Evolutionary conservation across 1,140 invertebrate genomes (phyloP).

Genomic region (Drosophila albomicans): DNA sequence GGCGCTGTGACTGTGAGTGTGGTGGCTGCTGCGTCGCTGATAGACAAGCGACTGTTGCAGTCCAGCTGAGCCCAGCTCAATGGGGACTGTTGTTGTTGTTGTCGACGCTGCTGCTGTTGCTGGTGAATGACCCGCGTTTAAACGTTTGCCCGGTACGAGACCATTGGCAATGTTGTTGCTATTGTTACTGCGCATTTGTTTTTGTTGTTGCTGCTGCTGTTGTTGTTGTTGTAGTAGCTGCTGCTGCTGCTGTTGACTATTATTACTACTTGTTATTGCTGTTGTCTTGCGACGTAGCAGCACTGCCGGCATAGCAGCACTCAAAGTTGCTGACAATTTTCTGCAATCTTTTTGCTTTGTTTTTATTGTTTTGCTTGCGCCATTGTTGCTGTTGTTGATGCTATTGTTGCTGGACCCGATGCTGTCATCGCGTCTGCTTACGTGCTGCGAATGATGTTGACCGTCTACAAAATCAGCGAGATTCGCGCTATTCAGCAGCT

Average conservation of each 20-base stretch:
- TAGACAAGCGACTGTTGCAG: slow-evolving; percentile 71
- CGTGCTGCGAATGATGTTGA: slow-evolving; percentile 76
- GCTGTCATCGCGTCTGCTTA: slow-evolving; percentile 78
- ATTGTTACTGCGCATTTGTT: slow-evolving; percentile 34
- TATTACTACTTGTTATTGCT: slow-evolving; percentile 41
- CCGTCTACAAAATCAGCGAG: slow-evolving; percentile 70
- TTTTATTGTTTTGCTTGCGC: slow-evolving; percentile 35
- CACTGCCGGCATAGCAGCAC: slow-evolving; percentile 72
- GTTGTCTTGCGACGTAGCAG: slow-evolving; percentile 67
- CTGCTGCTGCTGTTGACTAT: slow-evolving; percentile 29
- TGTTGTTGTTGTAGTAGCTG: slow-evolving; percentile 12
- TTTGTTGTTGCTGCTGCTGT: slow-evolving; percentile 19
- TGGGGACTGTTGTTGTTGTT: slow-evolving; percentile 20
- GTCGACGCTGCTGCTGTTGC: slow-evolving; percentile 51
- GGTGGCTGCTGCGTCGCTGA: slow-evolving; percentile 51
- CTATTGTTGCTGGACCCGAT: slow-evolving; percentile 30
- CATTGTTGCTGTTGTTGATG: background rate
- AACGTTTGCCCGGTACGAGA: slow-evolving; percentile 50
- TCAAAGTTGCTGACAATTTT: slow-evolving; percentile 69
- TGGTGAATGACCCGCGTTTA: slow-evolving; percentile 74
- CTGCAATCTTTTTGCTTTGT: slow-evolving; percentile 67
- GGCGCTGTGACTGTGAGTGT: slow-evolving; percentile 48
- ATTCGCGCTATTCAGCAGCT: slow-evolving; percentile 72
- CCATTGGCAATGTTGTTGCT: slow-evolving; percentile 69
- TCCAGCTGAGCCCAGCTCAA: slow-evolving; percentile 44